These are phyloP conservation scores for Lacanobia wlatinum DNA, from an alignment of 2,888 invertebrate genomes.

Conservation along the genomic window DNA sequence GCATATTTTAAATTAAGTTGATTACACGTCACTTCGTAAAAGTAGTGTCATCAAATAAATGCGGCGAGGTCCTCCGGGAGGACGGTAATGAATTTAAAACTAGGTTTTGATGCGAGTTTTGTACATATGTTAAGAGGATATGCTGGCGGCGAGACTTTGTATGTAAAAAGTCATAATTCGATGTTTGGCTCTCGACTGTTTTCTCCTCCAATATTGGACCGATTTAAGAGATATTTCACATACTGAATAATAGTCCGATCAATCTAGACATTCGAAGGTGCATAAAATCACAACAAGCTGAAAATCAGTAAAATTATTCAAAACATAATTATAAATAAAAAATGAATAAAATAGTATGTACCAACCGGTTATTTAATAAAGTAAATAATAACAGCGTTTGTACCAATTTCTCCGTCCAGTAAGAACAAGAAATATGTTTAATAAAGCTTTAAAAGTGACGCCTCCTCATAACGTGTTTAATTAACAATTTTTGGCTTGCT, in stretches of 20 bases:
- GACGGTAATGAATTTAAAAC: conserved; percentile 28
- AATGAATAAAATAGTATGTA: too few relatives aligned
- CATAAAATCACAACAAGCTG: too few relatives aligned
- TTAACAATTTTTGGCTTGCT: conserved; percentile 17
- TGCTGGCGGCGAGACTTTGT: too few relatives aligned
- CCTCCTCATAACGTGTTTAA: conserved; percentile 27
- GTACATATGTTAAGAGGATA: too few relatives aligned
- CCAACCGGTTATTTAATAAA: background rate
- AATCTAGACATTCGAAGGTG: too few relatives aligned
- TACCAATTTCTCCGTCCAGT: background rate
- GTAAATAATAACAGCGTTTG: conserved; percentile 7
- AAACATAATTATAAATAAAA: too few relatives aligned
- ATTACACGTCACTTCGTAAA: conserved; percentile 28
- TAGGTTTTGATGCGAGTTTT: background rate
- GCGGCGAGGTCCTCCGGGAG: conserved; percentile 25
- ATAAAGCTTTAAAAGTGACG: conserved; percentile 25
- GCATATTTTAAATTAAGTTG: conserved; percentile 5
- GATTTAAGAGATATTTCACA: too few relatives aligned
- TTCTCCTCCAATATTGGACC: too few relatives aligned
- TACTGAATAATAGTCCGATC: too few relatives aligned
- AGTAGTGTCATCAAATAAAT: conserved; percentile 7
- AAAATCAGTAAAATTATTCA: too few relatives aligned
- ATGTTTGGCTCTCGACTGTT: too few relatives aligned
- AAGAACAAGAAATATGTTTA: conserved; percentile 18
- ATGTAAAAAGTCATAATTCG: too few relatives aligned